Percentiles rank a stretch among this genome's conserved stretches.
Evolutionary conservation across 2,113 vertebrate species (phyloP).

Genomic region (Rattus norvegicus): GRCr8 NC_086020.1:211999501-212000000

Average conservation of each 20-base stretch:
- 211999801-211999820: neutral
- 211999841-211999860: neutral
- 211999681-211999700: neutral
- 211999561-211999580: neutral
- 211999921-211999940: neutral
- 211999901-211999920: neutral
- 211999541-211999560: neutral
- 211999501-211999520: neutral
- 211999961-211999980: neutral
- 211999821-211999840: neutral
- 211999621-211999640: neutral
- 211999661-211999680: slow-evolving; percentile 53
- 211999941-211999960: neutral
- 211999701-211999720: neutral
- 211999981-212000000: neutral
- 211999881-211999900: neutral
- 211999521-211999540: neutral
- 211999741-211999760: neutral
- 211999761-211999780: neutral
- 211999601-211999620: neutral
- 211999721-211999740: neutral
- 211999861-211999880: neutral
- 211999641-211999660: slow-evolving; percentile 1
- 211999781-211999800: neutral
- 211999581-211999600: neutral